Evolutionary conservation across 92 coral and sea anemone species (phyloP), one percentile per base, ranked within the genome.

Genomic region (Heteractis magnifica): DNA sequence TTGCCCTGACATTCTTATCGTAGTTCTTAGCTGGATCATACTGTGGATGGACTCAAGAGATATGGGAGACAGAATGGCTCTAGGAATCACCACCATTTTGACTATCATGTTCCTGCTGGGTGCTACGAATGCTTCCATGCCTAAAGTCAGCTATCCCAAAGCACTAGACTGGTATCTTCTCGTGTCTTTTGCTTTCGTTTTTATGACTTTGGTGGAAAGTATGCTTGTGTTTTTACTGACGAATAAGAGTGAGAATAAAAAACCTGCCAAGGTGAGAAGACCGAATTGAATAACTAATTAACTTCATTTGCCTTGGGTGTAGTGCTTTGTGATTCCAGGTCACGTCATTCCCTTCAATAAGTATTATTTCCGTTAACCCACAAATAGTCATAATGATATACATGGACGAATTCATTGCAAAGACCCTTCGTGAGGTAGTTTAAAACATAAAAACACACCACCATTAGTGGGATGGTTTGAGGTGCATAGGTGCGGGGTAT

Each of bases 31-130:
- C 75, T 92, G 95, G 95, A 81, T 92, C 41, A 75, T 89, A 0
- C 88, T 92, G 64, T 86, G 92, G 87, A 82, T 92, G 91, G 91
- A 81, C 55, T 51, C 90, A 0, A 83, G 80, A 7, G 89, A 86
- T 70, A 86, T 90, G 12, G 95, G 91, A 53, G 93, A 87, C 52
- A 89, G 95, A 50, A 62, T 92, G 58, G 85, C 95, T 26, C 86
- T 92, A 10, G 93, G 92, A 20, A 82, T 92, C 81, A 90, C 95
- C 75, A 92, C 90, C 51, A 90, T 92, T 55, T 83, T 92, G 7
- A 90, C 95, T 5, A 86, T 92, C 49, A 90, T 90, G 86, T 92
- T 92, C 79, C 91, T 92, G 13, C 90, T 88, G 9, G 95, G 95
- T 6, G 83, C 89, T 20, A 81, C 86, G 11, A 92, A 92, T 44